These are phyloP conservation scores for Gari tellinella DNA, from an alignment of 2,888 invertebrate species.

Conservation along the genomic window DNA sequence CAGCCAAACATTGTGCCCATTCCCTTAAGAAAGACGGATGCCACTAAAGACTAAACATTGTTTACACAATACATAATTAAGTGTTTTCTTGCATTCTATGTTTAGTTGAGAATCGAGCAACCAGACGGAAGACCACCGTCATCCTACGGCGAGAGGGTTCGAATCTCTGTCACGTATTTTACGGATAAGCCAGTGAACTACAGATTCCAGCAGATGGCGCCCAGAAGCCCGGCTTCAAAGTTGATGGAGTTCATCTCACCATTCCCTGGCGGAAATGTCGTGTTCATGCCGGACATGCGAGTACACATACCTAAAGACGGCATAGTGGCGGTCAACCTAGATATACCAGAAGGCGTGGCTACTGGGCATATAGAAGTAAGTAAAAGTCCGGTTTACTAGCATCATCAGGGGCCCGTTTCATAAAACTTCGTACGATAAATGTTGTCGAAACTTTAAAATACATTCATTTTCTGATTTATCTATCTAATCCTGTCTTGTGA, in stretches of 20 bases:
- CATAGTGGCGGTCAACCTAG: slow-evolving; percentile 47
- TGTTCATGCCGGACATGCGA: slow-evolving; percentile 42
- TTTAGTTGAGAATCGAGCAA: slow-evolving; percentile 64
- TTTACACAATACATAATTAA: too few relatives aligned
- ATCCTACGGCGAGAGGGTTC: slow-evolving; percentile 33
- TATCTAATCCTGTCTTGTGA: too few relatives aligned
- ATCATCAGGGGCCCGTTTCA: too few relatives aligned
- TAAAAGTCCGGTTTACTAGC: too few relatives aligned
- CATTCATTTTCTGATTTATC: too few relatives aligned
- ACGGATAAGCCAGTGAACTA: slow-evolving; percentile 44
- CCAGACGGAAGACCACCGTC: slow-evolving; percentile 66
- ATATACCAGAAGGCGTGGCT: slow-evolving; percentile 49
- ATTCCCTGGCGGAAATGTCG: slow-evolving; percentile 32
- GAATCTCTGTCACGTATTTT: slow-evolving; percentile 61
- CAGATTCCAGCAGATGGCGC: slow-evolving; percentile 11
- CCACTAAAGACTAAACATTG: too few relatives aligned
- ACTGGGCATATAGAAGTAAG: slow-evolving; percentile 58
- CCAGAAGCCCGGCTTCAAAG: slow-evolving; percentile 28
- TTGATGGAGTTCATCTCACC: slow-evolving; percentile 47
- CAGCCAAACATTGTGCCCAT: too few relatives aligned
- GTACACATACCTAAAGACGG: slow-evolving; percentile 52
- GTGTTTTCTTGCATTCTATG: too few relatives aligned
- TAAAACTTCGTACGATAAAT: too few relatives aligned
- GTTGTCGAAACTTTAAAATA: too few relatives aligned
- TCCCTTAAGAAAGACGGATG: too few relatives aligned